Conservation (phyloP, 2,888 invertebrate species). For the Orthosia gracilis region DNA sequence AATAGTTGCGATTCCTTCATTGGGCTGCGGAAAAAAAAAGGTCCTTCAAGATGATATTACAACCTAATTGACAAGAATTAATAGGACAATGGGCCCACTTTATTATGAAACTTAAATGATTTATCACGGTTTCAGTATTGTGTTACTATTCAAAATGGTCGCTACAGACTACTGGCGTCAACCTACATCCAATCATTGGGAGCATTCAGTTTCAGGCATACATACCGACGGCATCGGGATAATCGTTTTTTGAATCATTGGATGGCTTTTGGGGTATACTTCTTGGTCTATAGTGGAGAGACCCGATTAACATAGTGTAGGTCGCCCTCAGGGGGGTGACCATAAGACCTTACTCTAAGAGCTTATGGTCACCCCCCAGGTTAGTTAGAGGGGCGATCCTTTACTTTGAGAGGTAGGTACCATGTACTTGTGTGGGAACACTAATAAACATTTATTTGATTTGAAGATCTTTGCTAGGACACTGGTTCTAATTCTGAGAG, state of each 20-base stretch:
- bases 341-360: too few relatives aligned
- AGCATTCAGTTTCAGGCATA: background rate
- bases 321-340: too few relatives aligned
- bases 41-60: constrained; percentile 37
- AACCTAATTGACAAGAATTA: constrained; percentile 38
- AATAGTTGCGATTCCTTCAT: background rate
- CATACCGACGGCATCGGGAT: background rate
- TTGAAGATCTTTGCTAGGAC: background rate
- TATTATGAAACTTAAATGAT: background rate
- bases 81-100: background rate
- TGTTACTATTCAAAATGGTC: constrained; percentile 6
- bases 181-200: background rate
- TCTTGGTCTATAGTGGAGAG: too few relatives aligned
- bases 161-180: too few relatives aligned
- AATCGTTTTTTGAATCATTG: too few relatives aligned
- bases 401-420: too few relatives aligned
- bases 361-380: too few relatives aligned
- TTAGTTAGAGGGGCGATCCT: too few relatives aligned
- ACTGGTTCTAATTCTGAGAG: background rate
- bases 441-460: too few relatives aligned
- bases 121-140: constrained; percentile 18
- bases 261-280: too few relatives aligned
- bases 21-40: background rate
- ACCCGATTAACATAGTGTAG: too few relatives aligned
- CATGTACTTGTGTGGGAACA: too few relatives aligned